Evolutionary conservation across 2,797 vertebrate species (phyloP), one percentile per base, ranked within the genome.

Genomic region (Molossus alvarezi): DNA sequence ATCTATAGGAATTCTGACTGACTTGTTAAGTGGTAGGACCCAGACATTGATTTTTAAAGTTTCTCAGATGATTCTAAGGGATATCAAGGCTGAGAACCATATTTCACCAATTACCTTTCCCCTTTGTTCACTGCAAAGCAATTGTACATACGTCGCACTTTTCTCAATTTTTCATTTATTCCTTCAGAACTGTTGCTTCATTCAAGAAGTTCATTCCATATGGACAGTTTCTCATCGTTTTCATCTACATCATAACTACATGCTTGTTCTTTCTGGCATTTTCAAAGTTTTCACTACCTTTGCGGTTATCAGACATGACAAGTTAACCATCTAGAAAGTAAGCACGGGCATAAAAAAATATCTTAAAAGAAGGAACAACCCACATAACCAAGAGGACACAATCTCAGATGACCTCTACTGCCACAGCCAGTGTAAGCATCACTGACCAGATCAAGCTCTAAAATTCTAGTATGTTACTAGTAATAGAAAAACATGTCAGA

Each of bases 271-370:
- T 77, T 51, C 21, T 67, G n/a, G 41, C 23, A 85, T n/a, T 82
- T 85, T 41, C 29, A 75, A 91, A 75, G 37, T 77, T 81, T 82
- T 84, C 27, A 88, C n/a, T 48, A 90, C 21, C 77, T 77, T 33
- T 71, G 13, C 37, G 11, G 12, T 77, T 85, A 88, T 53, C 1
- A 45, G 29, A 81, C 25, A 48, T 37, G 18, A 6, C 20, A 86
- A 93, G 33, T 84, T 57, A 72, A 93, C 76, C 90, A 65, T 71
- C 17, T 89, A 86, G 82, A 86, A 89, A 58, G 37, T 79, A 37
- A 57, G 29, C 21, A 76, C 18, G 5, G 77, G 27, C 48, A 95
- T 9, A 92, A 20, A 25, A 82, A 90, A 96, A 37, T 72, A 60
- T 73, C 33, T 90, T 62, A 67, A 8, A 71, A 23, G 21, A 95